Conservation (phyloP, 1,140 invertebrate genomes). For the Pseudomyrmex flavicornis region DNA sequence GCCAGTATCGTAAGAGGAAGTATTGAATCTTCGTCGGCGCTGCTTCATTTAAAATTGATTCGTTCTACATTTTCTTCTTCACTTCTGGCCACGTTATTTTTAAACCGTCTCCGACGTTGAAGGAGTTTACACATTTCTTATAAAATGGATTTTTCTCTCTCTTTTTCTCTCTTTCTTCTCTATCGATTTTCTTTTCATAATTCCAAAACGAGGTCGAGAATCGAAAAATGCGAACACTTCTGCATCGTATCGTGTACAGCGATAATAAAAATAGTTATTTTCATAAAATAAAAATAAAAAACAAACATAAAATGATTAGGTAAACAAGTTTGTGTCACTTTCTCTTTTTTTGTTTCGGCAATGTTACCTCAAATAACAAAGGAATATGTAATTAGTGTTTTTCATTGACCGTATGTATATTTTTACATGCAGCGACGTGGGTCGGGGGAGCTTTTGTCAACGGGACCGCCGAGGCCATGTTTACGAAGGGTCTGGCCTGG, state of each 20-base stretch:
- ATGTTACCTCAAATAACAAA: neutral
- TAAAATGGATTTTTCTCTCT: neutral
- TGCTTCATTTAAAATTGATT: conserved; percentile 37
- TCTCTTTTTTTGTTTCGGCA: no score
- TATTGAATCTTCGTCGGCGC: neutral
- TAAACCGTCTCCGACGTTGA: neutral
- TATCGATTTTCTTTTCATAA: neutral
- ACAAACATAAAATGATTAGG: no score
- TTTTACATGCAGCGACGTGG: conserved; percentile 88
- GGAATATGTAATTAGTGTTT: neutral
- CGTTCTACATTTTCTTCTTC: neutral
- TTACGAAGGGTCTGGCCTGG: conserved; percentile 89
- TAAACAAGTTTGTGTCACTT: no score
- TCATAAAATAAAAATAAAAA: no score
- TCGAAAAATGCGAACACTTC: no score
- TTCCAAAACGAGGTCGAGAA: no score
- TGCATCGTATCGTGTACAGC: no score
- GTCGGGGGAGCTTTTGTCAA: conserved; percentile 94
- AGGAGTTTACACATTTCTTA: neutral
- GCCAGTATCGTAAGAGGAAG: conserved; percentile 1
- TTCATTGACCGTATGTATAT: neutral
- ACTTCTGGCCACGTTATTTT: conserved; percentile 14
- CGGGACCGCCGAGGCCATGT: conserved; percentile 92
- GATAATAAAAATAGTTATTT: no score
- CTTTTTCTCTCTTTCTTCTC: neutral